These are phyloP conservation scores for Gari tellinella DNA, from an alignment of 2,888 invertebrate genomes.

Conservation along the genomic window DNA sequence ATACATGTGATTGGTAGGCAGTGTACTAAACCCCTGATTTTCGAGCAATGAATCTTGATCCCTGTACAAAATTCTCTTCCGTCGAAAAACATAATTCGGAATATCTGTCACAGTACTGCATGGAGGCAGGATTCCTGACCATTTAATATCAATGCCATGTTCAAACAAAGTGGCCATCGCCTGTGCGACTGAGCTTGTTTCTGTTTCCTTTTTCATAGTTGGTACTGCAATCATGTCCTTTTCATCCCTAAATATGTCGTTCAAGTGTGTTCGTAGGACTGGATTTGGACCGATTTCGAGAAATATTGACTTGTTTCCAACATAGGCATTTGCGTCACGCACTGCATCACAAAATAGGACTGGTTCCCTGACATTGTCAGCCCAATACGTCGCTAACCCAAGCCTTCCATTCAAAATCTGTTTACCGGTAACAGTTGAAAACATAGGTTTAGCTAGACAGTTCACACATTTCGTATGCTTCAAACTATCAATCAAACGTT, in stretches of 20 bases:
- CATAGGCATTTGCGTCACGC: slow-evolving; percentile 12
- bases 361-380: slow-evolving; percentile 61
- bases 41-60: no score
- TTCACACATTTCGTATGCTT: not conserved
- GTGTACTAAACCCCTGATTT: not conserved
- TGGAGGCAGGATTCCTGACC: slow-evolving; percentile 23
- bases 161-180: slow-evolving; percentile 7
- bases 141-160: slow-evolving; percentile 3
- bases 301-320: slow-evolving; percentile 48
- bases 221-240: slow-evolving; percentile 6
- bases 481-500: not conserved
- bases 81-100: slow-evolving; percentile 65
- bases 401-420: slow-evolving; percentile 18
- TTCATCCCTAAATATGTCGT: slow-evolving; percentile 38
- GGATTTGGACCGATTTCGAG: slow-evolving; percentile 73
- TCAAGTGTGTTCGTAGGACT: slow-evolving; percentile 59
- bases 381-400: slow-evolving; percentile 62
- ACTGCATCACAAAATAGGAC: slow-evolving; percentile 64
- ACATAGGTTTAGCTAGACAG: slow-evolving; percentile 27
- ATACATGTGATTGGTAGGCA: slow-evolving; percentile 17
- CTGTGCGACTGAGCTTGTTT: slow-evolving; percentile 1
- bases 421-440: slow-evolving; percentile 57
- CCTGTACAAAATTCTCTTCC: slow-evolving; percentile 23
- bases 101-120: slow-evolving; percentile 31
- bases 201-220: slow-evolving; percentile 16